Base-by-base conservation (phyloP, 2,888 invertebrate genomes). In the Iselma pallidipennis region DNA sequence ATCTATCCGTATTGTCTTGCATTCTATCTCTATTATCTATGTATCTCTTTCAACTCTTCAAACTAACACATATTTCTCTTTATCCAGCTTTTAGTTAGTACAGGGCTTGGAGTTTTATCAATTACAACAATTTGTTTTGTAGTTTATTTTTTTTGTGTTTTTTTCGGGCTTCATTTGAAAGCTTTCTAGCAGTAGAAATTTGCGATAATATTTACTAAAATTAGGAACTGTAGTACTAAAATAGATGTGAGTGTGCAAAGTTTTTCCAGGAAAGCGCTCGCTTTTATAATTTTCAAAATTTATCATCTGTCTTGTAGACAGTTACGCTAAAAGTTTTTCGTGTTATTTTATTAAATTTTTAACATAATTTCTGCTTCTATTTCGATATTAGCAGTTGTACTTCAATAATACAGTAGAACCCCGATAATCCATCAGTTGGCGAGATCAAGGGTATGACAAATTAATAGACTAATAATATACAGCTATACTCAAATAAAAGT, bases 101-200 rank as follows among this genome's bases (percentile, higher is more conserved):
- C 51, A 51, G 51, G 51, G 28, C 21, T 51, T 51, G 25, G 26
- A 28, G 3, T 26, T 50, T 26, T 50, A 49, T 49, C 12, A 49
- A 9, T 49, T 49, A 26, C 5, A 9, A 21, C 21, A 21, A n/a
- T 28, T 12, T n/a, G 33, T 33, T 33, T 37, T 37, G 37, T 37
- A 37, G 12, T 14, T 16, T 37, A 7, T 37, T 19, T 37, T n/a
- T n/a, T n/a, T n/a, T n/a, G n/a, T n/a, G n/a, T n/a, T n/a, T n/a
- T n/a, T n/a, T n/a, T n/a, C n/a, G n/a, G n/a, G n/a, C n/a, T n/a
- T n/a, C n/a, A n/a, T n/a, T n/a, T n/a, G n/a, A n/a, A n/a, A 2
- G 19, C 37, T 37, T 37, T 37, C 19, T 37, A 16, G 1, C 19
- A 5, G 7, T 37, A 16, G 49, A 5, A 49, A 49, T 26, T n/a